These are phyloP conservation scores for Pagetopsis macropterus DNA, from an alignment of 2,797 vertebrate genomes.

Conservation along the genomic window DNA sequence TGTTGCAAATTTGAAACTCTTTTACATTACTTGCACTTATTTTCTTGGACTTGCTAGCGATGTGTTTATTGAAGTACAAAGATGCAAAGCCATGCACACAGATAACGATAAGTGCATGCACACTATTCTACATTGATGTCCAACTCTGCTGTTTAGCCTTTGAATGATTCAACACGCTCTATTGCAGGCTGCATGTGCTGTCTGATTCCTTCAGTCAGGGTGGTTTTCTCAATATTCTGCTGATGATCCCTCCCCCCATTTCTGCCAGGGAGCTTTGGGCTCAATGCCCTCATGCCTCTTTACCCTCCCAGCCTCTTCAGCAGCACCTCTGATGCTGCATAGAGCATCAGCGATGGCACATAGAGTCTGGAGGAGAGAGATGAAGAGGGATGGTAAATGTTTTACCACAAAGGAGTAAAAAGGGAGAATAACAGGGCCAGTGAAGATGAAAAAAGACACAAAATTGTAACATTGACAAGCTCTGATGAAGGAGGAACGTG, in stretches of 20 bases:
- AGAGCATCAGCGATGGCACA: constrained; percentile 52
- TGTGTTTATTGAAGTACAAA: constrained; percentile 31
- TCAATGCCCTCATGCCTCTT: constrained; percentile 66
- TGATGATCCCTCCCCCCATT: constrained; percentile 34
- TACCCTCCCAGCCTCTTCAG: constrained; percentile 68
- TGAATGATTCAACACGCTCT: constrained; percentile 69
- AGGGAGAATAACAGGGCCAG: constrained; percentile 30
- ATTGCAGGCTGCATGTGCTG: constrained; percentile 69
- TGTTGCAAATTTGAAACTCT: constrained; percentile 10
- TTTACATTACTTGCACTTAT: constrained; percentile 28
- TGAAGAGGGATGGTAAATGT: constrained; percentile 48
- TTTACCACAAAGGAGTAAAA: constrained; percentile 42
- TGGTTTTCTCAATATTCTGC: constrained; percentile 62
- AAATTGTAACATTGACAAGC: constrained; percentile 39
- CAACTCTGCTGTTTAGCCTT: constrained; percentile 51
- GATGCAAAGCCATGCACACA: constrained; percentile 38
- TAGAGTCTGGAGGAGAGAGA: constrained; percentile 55
- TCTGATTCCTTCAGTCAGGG: constrained; percentile 63
- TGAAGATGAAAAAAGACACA: constrained; percentile 33
- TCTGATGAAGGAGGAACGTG: constrained; percentile 49
- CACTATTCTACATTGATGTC: constrained; percentile 30
- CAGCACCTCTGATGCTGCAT: constrained; percentile 58
- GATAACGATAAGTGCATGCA: constrained; percentile 15
- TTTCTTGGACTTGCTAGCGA: constrained; percentile 11
- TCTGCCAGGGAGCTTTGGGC: constrained; percentile 47